phyloP scores from a whole-genome alignment of 2,113 vertebrate genomes.

The Ictalurus punctatus region DNA sequence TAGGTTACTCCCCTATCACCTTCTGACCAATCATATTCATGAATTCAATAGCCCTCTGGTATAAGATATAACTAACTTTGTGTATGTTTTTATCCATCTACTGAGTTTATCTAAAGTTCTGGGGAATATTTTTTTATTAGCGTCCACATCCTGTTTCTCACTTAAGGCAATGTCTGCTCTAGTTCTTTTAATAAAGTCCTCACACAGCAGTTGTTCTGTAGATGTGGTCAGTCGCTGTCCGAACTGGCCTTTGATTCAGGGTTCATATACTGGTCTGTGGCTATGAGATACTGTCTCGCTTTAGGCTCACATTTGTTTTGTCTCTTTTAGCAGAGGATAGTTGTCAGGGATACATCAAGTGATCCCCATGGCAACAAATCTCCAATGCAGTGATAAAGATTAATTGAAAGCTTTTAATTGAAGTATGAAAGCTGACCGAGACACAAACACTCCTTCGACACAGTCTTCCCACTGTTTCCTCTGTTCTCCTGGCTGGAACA shows the following conservation, averaged over 20 bases:
- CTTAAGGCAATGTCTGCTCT: neutral
- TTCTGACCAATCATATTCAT: neutral
- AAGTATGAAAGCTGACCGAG: slow-evolving; percentile 58
- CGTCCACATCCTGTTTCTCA: slow-evolving; percentile 22
- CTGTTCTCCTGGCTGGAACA: slow-evolving; percentile 24
- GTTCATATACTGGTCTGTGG: slow-evolving; percentile 31
- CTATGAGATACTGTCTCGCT: slow-evolving; percentile 55
- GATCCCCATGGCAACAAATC: slow-evolving; percentile 39
- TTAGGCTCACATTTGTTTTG: slow-evolving; percentile 43
- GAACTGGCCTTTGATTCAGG: neutral
- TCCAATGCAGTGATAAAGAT: slow-evolving; percentile 59
- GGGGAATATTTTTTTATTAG: slow-evolving; percentile 6
- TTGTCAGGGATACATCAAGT: slow-evolving; percentile 51
- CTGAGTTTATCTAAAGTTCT: neutral
- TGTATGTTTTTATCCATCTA: neutral
- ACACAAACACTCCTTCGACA: slow-evolving; percentile 58
- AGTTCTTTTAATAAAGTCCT: slow-evolving; percentile 27
- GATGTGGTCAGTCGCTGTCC: slow-evolving; percentile 12
- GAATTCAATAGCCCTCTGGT: neutral
- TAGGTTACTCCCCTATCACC: neutral
- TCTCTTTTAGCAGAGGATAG: slow-evolving; percentile 48
- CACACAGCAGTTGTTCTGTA: slow-evolving; percentile 11
- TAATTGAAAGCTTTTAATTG: slow-evolving; percentile 59
- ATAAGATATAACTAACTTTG: neutral
- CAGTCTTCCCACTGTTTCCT: slow-evolving; percentile 47